Percentiles rank a stretch among this genome's conserved stretches.
Conservation (phyloP, 2,888 invertebrate genomes). For the Nipponacmea schrenckii region DNA sequence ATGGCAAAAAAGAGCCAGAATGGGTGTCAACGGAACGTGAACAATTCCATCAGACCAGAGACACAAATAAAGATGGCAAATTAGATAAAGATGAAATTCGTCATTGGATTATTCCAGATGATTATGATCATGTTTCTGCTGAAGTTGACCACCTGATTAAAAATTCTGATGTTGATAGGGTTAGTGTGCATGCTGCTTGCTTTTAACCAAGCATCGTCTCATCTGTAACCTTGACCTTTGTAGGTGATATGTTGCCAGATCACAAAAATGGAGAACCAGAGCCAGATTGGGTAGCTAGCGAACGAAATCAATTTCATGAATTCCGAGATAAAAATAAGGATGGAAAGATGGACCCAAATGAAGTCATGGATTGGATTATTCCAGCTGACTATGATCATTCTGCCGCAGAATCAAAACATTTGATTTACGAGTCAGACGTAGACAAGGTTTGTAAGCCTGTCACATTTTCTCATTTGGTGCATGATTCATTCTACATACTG, state of each 20-base stretch:
- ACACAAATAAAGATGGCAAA: conserved; percentile 84
- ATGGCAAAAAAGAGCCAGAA: conserved; percentile 77
- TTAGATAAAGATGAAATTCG: conserved; percentile 85
- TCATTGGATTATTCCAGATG: conserved; percentile 89
- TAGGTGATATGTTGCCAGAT: conserved; percentile 85
- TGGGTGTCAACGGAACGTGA: conserved; percentile 94
- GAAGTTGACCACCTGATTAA: conserved; percentile 93
- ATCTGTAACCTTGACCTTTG: conserved; percentile 39
- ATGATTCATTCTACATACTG: neutral
- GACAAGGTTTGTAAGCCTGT: conserved; percentile 74
- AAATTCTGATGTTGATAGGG: conserved; percentile 87
- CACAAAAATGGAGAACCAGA: conserved; percentile 72
- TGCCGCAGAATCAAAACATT: conserved; percentile 93
- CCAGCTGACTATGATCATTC: conserved; percentile 97
- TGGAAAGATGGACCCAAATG: conserved; percentile 85
- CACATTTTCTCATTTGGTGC: neutral
- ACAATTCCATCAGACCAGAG: conserved; percentile 84
- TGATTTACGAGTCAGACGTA: conserved; percentile 92
- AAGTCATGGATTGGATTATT: conserved; percentile 88
- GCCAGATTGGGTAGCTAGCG: conserved; percentile 95
- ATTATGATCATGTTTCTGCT: conserved; percentile 95
- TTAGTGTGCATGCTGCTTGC: conserved; percentile 38
- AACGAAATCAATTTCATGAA: conserved; percentile 88
- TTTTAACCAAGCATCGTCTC: conserved; percentile 4
- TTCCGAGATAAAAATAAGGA: conserved; percentile 86